phyloP scores from a whole-genome alignment of 1,140 invertebrate genomes.

The Cydia fagiglandana region DNA sequence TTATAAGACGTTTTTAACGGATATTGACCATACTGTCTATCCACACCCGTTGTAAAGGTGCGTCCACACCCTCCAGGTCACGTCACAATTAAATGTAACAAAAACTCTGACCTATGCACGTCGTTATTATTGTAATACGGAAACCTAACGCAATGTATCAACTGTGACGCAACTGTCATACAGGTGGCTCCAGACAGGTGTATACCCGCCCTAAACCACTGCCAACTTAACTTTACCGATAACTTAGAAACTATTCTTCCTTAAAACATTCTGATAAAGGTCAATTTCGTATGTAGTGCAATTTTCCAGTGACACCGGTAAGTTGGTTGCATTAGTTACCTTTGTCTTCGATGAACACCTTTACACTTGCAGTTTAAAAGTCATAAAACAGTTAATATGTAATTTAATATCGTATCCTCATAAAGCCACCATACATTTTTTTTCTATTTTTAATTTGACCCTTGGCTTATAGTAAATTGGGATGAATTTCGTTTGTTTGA shows the following conservation, averaged over 20 bases:
- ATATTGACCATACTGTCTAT: background rate
- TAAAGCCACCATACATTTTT: background rate
- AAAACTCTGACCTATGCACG: constrained; percentile 50
- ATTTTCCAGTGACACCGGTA: background rate
- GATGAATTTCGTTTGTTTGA: too few species aligned
- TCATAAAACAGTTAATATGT: constrained; percentile 50
- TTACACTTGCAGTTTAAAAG: constrained; percentile 59
- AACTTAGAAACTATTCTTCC: background rate
- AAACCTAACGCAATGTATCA: constrained; percentile 44
- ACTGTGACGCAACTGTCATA: constrained; percentile 65
- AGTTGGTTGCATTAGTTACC: constrained; percentile 35
- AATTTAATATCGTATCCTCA: constrained; percentile 49
- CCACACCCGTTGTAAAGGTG: constrained; percentile 11
- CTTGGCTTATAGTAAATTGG: too few species aligned
- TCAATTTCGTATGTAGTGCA: background rate
- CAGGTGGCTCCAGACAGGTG: constrained; percentile 67
- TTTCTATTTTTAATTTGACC: background rate
- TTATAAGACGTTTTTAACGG: background rate
- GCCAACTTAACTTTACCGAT: constrained; percentile 23
- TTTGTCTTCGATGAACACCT: constrained; percentile 57
- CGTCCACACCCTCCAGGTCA: constrained; percentile 7
- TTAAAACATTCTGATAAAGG: background rate
- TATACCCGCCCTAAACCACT: constrained; percentile 50
- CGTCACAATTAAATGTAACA: constrained; percentile 26
- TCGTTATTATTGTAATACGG: constrained; percentile 53